phyloP scores from a whole-genome alignment of 2,888 invertebrate genomes.

The Aproaerema taeniolella region DNA sequence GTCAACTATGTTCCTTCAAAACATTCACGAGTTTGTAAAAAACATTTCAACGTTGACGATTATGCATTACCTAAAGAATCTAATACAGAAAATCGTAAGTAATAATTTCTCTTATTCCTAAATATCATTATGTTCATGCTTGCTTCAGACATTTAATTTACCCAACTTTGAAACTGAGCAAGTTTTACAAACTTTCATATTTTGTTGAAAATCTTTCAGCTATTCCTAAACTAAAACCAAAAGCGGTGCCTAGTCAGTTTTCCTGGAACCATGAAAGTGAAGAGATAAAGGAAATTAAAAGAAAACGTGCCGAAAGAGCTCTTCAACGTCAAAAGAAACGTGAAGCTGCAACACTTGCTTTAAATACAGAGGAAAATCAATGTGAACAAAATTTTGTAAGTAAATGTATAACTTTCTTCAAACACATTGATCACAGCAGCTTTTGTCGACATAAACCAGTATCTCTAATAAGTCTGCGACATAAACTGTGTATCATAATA shows the following conservation, averaged over 20 bases:
- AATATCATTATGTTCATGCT: background rate
- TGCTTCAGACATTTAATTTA: background rate
- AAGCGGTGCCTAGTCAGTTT: constrained; percentile 11
- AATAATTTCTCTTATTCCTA: background rate
- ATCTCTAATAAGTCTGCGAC: too few species aligned
- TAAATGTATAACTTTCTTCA: too few species aligned
- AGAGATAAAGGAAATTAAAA: too few species aligned
- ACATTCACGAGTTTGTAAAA: background rate
- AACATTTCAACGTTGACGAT: background rate
- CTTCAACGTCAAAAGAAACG: background rate
- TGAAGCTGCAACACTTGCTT: background rate
- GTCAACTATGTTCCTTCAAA: background rate
- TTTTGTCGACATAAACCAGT: too few species aligned
- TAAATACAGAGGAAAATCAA: background rate
- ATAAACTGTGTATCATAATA: too few species aligned
- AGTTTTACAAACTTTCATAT: too few species aligned
- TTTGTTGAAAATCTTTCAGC: constrained; percentile 10
- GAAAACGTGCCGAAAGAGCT: too few species aligned
- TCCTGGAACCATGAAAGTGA: constrained; percentile 9
- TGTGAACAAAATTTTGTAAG: background rate
- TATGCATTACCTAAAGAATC: constrained; percentile 7
- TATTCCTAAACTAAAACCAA: constrained; percentile 9
- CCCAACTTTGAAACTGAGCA: too few species aligned
- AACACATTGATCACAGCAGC: too few species aligned
- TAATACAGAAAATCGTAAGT: constrained; percentile 13